phyloP scores from a whole-genome alignment of 2,797 vertebrate species.

The Hozukius guyotensis region DNA sequence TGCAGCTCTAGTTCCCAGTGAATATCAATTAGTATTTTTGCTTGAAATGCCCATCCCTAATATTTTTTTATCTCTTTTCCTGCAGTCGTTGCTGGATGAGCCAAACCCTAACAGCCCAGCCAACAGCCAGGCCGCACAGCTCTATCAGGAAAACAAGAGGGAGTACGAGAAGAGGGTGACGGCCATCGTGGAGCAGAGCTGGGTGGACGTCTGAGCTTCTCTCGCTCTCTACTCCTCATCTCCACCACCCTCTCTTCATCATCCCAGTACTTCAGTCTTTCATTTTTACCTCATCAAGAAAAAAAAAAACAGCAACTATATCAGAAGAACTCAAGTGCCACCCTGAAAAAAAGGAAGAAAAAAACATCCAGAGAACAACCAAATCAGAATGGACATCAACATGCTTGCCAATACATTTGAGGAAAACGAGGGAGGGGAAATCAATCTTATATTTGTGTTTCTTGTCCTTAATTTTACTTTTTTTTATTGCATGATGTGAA shows the following conservation, averaged over 20 bases:
- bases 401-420: constrained; percentile 83
- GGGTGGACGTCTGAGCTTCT: constrained; percentile 92
- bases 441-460: constrained; percentile 79
- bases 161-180: constrained; percentile 99
- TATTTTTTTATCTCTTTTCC: not conserved
- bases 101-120: constrained; percentile 99
- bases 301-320: constrained; percentile 61
- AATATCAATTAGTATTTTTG: not conserved
- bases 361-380: constrained; percentile 39
- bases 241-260: constrained; percentile 40
- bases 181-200: constrained; percentile 98
- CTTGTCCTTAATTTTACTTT: constrained; percentile 87
- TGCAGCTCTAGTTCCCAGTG: not conserved
- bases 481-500: constrained; percentile 97
- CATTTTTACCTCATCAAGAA: constrained; percentile 77
- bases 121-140: constrained; percentile 98
- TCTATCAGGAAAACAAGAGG: constrained; percentile 99
- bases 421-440: constrained; percentile 69
- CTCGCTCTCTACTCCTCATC: constrained; percentile 5
- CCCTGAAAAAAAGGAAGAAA: constrained; percentile 67
- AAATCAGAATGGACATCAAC: constrained; percentile 75
- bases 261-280: constrained; percentile 65
- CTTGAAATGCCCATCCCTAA: not conserved
- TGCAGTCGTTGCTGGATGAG: constrained; percentile 95
- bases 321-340: constrained; percentile 88